A percentile compares a stretch with the other conserved stretches of the same genome.
These are phyloP conservation scores for Brenthis hecate DNA, from an alignment of 2,888 invertebrate species.

Conservation along the genomic window DNA sequence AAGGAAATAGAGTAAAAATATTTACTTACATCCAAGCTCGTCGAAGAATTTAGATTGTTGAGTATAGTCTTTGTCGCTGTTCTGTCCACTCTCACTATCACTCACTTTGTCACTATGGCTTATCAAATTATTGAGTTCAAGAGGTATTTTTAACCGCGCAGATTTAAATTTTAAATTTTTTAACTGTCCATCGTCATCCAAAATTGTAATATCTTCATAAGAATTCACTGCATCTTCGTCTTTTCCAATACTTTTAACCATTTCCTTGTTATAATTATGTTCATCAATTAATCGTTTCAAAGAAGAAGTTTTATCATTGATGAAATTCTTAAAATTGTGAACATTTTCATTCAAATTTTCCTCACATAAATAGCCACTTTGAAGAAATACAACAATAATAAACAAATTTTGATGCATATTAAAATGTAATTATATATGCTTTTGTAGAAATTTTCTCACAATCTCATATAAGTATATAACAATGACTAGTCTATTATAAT, in stretches of 20 bases:
- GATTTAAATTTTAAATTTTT: constrained; percentile 69
- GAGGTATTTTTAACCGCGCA: constrained; percentile 49
- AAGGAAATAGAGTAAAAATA: not conserved
- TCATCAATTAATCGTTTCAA: constrained; percentile 55
- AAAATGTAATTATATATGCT: constrained; percentile 1
- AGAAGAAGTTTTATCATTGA: constrained; percentile 47
- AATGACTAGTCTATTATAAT: not conserved
- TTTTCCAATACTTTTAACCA: constrained; percentile 52
- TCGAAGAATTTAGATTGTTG: constrained; percentile 85
- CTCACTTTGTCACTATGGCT: constrained; percentile 43
- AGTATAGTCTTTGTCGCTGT: constrained; percentile 42
- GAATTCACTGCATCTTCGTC: constrained; percentile 56
- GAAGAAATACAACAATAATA: constrained; percentile 32
- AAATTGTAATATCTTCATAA: constrained; percentile 68
- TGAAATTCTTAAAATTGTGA: constrained; percentile 54
- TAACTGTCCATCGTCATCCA: constrained; percentile 63
- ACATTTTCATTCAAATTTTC: constrained; percentile 55
- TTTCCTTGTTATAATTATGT: constrained; percentile 53
- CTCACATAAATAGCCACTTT: constrained; percentile 36
- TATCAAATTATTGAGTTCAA: constrained; percentile 44
- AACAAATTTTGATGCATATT: constrained; percentile 12
- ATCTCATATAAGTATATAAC: no score
- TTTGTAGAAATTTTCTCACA: not conserved
- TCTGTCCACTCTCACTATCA: constrained; percentile 39
- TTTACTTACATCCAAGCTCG: constrained; percentile 87